Evolutionary conservation across 2,797 vertebrate genomes (phyloP), one percentile per base, ranked within the genome.

Genomic region (Apogon talboti): DNA sequence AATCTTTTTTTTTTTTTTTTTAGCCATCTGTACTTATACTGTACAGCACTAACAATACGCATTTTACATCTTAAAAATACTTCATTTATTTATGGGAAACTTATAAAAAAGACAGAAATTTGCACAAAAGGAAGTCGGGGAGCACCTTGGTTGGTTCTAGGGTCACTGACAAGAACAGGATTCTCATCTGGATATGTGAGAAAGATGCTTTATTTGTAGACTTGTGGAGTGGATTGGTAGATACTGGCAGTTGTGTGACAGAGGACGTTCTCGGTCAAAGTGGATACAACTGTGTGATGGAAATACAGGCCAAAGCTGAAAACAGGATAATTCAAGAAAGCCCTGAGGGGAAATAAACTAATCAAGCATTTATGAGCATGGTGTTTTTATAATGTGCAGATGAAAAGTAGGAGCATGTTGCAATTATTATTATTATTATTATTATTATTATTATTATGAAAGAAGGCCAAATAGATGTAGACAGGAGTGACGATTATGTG

Each of bases 291-390:
- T 44, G 16, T 37, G 16, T 44, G 64, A 64, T 40, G 35, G 40
- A 69, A 66, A 64, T 11, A 52, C 38, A 56, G 7, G 10, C 15
- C 13, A 51, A 16, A 35, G 11, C 19, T 44, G 4, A 19, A 42
- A 56, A 58, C 16, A 30, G 10, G 65, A 43, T 15, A 57, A 62
- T 42, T 47, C 28, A 57, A 53, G 62, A 58, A 37, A 52, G 41
- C n/a, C 49, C 53, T 21, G 15, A 43, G 58, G 67, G 71, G 28
- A 51, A 62, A 61, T 24, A 64, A 67, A 68, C 57, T 49, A 53
- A 67, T 74, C 49, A 15, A 54, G 24, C 47, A 37, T 72, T 56
- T 52, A 49, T 50, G 59, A 35, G 1, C 9, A 3, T 43, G 43
- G 13, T 13, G 44, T 44, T 54, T n/a, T n/a, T n/a, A n/a, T n/a